These are phyloP conservation scores for Epizoanthus stellaris DNA, from an alignment of 92 coral and sea anemone species.

Conservation along the genomic window DNA sequence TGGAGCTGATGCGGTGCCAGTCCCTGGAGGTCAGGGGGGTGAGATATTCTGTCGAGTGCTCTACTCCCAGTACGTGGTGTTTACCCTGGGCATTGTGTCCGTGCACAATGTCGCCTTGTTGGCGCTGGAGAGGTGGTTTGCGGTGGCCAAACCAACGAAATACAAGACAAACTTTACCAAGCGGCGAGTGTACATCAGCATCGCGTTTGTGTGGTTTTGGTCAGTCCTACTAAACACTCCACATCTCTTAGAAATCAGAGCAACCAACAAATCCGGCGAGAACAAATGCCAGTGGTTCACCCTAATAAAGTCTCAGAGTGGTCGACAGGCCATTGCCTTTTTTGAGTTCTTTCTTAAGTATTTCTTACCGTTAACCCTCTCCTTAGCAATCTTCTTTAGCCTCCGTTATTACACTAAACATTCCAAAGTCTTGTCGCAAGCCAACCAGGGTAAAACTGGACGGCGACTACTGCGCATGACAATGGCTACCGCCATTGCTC, in stretches of 20 bases:
- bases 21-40: slow-evolving; percentile 84
- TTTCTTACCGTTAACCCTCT: slow-evolving; percentile 19
- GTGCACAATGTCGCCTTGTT: slow-evolving; percentile 77
- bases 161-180: slow-evolving; percentile 67
- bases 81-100: slow-evolving; percentile 83
- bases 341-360: slow-evolving; percentile 41
- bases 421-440: slow-evolving; percentile 20
- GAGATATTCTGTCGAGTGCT: slow-evolving; percentile 87
- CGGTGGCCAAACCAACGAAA: slow-evolving; percentile 68
- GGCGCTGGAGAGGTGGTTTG: slow-evolving; percentile 82
- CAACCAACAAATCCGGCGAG: background rate
- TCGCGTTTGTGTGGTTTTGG: slow-evolving; percentile 43
- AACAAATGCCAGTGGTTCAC: slow-evolving; percentile 38
- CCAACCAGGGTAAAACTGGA: slow-evolving; percentile 29
- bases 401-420: slow-evolving; percentile 28
- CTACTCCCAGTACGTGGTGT: slow-evolving; percentile 77
- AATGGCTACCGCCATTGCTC: slow-evolving; percentile 73
- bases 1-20: slow-evolving; percentile 72
- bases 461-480: slow-evolving; percentile 84
- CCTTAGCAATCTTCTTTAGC: slow-evolving; percentile 20
- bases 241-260: slow-evolving; percentile 40
- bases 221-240: slow-evolving; percentile 34
- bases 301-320: slow-evolving; percentile 8
- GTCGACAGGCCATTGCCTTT: slow-evolving; percentile 42
- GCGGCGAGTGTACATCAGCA: slow-evolving; percentile 45